phyloP scores from a whole-genome alignment of 2,113 vertebrate genomes.

The Erpornis zantholeuca region DNA sequence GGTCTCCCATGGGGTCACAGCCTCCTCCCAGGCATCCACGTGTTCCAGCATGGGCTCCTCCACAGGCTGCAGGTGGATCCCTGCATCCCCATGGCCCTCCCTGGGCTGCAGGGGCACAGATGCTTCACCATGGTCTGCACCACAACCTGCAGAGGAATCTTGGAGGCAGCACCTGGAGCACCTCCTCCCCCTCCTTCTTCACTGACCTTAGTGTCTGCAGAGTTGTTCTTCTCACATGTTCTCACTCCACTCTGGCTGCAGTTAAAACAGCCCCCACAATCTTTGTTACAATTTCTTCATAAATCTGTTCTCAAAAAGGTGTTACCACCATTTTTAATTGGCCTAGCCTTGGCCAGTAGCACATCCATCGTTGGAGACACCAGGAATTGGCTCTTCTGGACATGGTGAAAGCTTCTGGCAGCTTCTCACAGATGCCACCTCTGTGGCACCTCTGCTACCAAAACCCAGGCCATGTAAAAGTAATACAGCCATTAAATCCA shows the following conservation, averaged over 20 bases:
- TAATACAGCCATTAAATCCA: neutral
- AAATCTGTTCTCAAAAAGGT: neutral
- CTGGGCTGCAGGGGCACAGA: neutral
- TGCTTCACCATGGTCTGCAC: neutral
- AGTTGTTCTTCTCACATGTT: neutral
- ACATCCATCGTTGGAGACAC: neutral
- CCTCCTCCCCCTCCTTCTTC: neutral
- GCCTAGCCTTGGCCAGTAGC: neutral
- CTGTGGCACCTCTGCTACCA: neutral
- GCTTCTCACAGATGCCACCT: neutral
- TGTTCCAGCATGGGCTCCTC: neutral
- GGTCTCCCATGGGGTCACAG: no score
- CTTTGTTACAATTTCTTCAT: neutral
- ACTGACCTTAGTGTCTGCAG: neutral
- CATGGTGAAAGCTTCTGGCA: neutral
- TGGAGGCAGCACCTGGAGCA: rapidly evolving
- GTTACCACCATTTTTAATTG: rapidly evolving
- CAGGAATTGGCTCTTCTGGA: rapidly evolving
- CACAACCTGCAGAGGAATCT: neutral
- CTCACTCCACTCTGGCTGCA: neutral
- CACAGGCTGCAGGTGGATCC: neutral
- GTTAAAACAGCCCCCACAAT: neutral
- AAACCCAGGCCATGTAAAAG: neutral
- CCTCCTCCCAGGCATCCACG: no score
- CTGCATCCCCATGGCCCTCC: neutral